These are phyloP conservation scores for Argyresthia albistria DNA, from an alignment of 2,888 invertebrate genomes.

Conservation along the genomic window DNA sequence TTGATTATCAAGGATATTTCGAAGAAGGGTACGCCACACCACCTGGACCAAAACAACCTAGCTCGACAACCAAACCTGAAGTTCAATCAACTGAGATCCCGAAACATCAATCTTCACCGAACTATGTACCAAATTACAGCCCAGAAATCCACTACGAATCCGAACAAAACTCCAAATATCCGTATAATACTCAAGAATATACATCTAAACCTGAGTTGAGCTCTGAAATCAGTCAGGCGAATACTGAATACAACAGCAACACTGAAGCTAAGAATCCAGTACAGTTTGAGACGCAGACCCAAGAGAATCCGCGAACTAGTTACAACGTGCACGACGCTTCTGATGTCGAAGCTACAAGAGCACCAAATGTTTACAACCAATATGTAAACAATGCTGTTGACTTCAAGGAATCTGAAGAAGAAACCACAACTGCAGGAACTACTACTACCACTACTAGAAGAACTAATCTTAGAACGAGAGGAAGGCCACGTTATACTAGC, in stretches of 20 bases:
- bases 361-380: conserved; percentile 29
- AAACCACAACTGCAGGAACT: conserved; percentile 26
- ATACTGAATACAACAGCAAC: conserved; percentile 24
- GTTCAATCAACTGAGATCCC: neutral
- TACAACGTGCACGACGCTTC: conserved; percentile 9
- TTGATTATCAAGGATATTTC: conserved; percentile 50
- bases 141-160: conserved; percentile 57
- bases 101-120: conserved; percentile 31
- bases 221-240: conserved; percentile 9
- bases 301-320: conserved; percentile 24
- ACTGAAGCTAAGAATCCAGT: conserved; percentile 25
- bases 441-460: conserved; percentile 48
- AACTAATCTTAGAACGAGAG: conserved; percentile 38
- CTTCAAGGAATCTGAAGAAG: conserved; percentile 16
- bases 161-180: conserved; percentile 39
- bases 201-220: conserved; percentile 26
- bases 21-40: conserved; percentile 35
- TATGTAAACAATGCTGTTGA: conserved; percentile 36
- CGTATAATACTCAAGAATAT: conserved; percentile 32
- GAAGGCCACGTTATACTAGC: conserved; percentile 54
- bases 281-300: conserved; percentile 23
- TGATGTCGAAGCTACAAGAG: conserved; percentile 22
- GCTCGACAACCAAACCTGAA: neutral
- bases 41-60: conserved; percentile 17
- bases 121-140: conserved; percentile 44